Evolutionary conservation across 2,113 vertebrate species (phyloP).

Genomic region (Danio rerio): GRCz12tu NC_133194.1:7329001-7329500

Average conservation of each 20-base stretch:
- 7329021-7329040: slow-evolving; percentile 29
- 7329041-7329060: slow-evolving; percentile 37
- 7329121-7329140: slow-evolving; percentile 47
- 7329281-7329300: slow-evolving; percentile 34
- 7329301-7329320: neutral
- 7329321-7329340: neutral
- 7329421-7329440: neutral
- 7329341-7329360: neutral
- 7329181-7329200: slow-evolving; percentile 62
- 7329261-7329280: slow-evolving; percentile 60
- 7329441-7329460: neutral
- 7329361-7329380: neutral
- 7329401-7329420: neutral
- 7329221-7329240: slow-evolving; percentile 66
- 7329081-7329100: slow-evolving; percentile 32
- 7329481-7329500: neutral
- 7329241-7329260: slow-evolving; percentile 55
- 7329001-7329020: slow-evolving; percentile 1
- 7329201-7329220: slow-evolving; percentile 61
- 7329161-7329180: slow-evolving; percentile 64
- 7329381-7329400: neutral
- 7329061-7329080: slow-evolving; percentile 31
- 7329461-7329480: neutral
- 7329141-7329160: slow-evolving; percentile 43
- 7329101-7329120: slow-evolving; percentile 15